Evolutionary conservation across 1,140 invertebrate genomes (phyloP).

Genomic region (Tetragonula clypearis): DNA sequence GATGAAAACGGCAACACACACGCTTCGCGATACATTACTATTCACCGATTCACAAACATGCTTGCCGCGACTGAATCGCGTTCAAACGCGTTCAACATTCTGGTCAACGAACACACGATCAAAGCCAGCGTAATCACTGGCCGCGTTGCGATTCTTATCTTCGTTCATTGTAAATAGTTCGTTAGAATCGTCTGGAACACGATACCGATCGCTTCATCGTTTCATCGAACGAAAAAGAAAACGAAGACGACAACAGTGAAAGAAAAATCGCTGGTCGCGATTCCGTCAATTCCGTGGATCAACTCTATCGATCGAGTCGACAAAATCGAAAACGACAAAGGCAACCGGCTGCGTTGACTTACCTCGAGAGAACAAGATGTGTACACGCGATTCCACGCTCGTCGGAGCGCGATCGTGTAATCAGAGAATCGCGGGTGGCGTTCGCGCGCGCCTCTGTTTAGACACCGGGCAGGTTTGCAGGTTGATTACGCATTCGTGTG

Average conservation of each 20-base stretch:
- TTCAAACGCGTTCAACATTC: background rate
- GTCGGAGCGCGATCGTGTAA: constrained; percentile 16
- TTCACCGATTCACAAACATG: background rate
- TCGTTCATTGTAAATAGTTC: background rate
- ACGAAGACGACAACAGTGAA: too few species aligned
- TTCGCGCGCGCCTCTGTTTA: constrained; percentile 10
- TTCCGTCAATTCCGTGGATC: background rate
- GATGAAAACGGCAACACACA: background rate
- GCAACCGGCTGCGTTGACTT: background rate
- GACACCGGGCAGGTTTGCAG: constrained; percentile 25
- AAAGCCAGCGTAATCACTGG: background rate
- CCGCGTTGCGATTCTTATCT: background rate
- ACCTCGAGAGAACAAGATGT: constrained; percentile 17
- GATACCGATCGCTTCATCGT: background rate
- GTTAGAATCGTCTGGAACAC: background rate
- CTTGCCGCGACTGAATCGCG: background rate
- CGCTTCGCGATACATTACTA: background rate
- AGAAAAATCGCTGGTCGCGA: background rate
- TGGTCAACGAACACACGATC: background rate
- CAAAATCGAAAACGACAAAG: background rate
- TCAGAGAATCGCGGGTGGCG: constrained; percentile 16
- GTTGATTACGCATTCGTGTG: constrained; percentile 43
- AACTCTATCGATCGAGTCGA: too few species aligned
- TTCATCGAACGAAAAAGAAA: background rate
- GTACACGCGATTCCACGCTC: constrained; percentile 29